These are phyloP conservation scores for Amphipoea oculea DNA, from an alignment of 2,888 invertebrate species.

Conservation along the genomic window DNA sequence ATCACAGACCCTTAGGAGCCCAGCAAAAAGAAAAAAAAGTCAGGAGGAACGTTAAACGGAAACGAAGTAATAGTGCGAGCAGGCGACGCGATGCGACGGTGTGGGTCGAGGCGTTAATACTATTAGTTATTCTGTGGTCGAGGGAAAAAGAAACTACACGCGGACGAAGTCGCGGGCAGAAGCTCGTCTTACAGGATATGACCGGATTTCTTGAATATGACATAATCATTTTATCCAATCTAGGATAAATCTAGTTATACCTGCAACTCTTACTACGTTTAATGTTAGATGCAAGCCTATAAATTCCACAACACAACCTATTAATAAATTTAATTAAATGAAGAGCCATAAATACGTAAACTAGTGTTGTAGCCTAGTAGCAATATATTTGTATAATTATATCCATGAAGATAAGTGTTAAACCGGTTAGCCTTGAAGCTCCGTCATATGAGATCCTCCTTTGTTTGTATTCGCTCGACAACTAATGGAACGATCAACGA, in stretches of 20 bases:
- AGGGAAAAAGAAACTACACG: no score
- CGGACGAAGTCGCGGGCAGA: not conserved
- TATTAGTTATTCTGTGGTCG: no score
- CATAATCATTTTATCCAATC: conserved; percentile 3
- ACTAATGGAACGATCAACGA: conserved; percentile 52
- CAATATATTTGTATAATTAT: conserved; percentile 68
- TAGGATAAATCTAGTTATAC: not conserved
- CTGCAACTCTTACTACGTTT: not conserved
- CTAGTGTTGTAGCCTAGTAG: conserved; percentile 54
- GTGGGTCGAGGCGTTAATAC: no score
- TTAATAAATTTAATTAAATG: conserved; percentile 46
- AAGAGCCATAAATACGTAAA: conserved; percentile 42
- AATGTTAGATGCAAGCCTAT: conserved; percentile 19
- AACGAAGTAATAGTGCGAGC: no score
- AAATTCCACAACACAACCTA: conserved; percentile 23
- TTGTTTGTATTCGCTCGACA: conserved; percentile 58
- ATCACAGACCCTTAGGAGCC: not conserved
- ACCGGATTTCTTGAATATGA: not conserved
- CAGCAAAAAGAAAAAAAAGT: not conserved
- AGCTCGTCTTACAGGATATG: not conserved
- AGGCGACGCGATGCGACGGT: no score
- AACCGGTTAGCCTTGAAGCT: conserved; percentile 62
- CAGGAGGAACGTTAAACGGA: no score
- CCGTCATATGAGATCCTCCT: conserved; percentile 54
- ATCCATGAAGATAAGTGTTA: conserved; percentile 50